Evolutionary conservation across 1,140 invertebrate species (phyloP), one percentile per base, ranked within the genome.

Genomic region (Hylyphantes graminicola): DNA sequence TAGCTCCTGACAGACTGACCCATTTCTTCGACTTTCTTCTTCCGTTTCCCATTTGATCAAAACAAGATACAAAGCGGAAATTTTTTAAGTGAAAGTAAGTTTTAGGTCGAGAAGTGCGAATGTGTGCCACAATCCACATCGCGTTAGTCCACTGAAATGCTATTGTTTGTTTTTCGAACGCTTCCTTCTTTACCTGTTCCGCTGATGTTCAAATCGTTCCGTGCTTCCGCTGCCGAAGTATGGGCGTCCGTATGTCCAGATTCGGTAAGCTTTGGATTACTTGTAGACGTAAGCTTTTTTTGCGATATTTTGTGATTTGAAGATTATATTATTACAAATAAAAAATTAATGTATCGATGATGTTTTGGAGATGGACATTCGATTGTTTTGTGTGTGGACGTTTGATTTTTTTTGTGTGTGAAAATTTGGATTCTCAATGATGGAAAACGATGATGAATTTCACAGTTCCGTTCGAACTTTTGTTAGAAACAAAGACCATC

Each of bases 191-290:
- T 55, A 70, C 59, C 51, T 78, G 48, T 54, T 77, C 48, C 17
- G 67, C 48, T 70, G 57, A 35, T 76, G 64, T 64, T 76, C 15
- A 17, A 64, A n/a, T 13, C 74, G 35, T 55, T 70, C n/a, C 12
- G 13, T 2, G 48, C 35, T 64, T 61, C 13, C 35, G 19, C 57
- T 63, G 73, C 50, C 59, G 61, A 15, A 77, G 57, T 53, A 85
- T 85, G 82, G 82, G 82, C 74, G 63, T 85, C 19, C 82, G 82
- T 61, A 59, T 85, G 82, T 76, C 82, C 73, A 76, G 67, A 53
- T 70, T 76, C 64, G 82, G 65, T 67, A 85, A 85, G 82, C 82
- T 85, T 53, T 70, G 74, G 82, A 85, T 85, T 70, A 77, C 74
- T 61, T 85, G 82, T 72, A 85, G 74, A 77, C 82, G 82, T 85